phyloP scores from a whole-genome alignment of 2,888 invertebrate species.

The Nyleta sp. region DNA sequence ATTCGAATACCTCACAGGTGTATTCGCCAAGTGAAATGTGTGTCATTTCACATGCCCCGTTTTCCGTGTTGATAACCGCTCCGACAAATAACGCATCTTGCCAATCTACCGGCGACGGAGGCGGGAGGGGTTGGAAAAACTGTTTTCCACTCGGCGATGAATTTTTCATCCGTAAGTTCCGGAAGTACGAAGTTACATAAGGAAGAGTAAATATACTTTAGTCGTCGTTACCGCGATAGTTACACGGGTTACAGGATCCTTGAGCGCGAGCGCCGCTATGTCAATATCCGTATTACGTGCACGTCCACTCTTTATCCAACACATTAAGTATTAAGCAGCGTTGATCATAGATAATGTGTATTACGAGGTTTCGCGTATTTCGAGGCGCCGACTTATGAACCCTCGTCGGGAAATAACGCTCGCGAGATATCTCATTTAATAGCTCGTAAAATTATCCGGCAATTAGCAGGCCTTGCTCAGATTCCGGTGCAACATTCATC shows the following conservation, averaged over 20 bases:
- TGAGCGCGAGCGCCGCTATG: constrained; percentile 22
- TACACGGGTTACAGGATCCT: constrained; percentile 41
- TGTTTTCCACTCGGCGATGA: constrained; percentile 33
- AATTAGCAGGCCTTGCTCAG: constrained; percentile 76
- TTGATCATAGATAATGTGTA: constrained; percentile 26
- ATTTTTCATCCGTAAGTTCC: constrained; percentile 43
- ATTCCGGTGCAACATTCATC: constrained; percentile 76
- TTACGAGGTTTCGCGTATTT: constrained; percentile 9
- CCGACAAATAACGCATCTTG: constrained; percentile 21
- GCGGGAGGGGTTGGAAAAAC: background rate
- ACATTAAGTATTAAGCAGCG: constrained; percentile 34
- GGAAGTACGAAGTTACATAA: constrained; percentile 46
- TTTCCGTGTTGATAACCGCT: background rate
- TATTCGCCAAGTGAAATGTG: too few relatives aligned
- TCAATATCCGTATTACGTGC: constrained; percentile 45
- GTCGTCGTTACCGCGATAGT: constrained; percentile 49
- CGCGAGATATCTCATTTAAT: constrained; percentile 52
- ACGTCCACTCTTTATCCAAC: constrained; percentile 44
- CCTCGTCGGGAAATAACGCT: constrained; percentile 24
- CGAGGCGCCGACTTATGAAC: constrained; percentile 5
- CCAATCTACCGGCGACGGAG: background rate
- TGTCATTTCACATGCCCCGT: too few relatives aligned
- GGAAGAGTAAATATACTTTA: constrained; percentile 48
- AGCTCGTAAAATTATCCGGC: constrained; percentile 76
- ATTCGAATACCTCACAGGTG: too few relatives aligned